These are phyloP conservation scores for Pyralis farinalis DNA, from an alignment of 2,888 invertebrate genomes.

Conservation along the genomic window DNA sequence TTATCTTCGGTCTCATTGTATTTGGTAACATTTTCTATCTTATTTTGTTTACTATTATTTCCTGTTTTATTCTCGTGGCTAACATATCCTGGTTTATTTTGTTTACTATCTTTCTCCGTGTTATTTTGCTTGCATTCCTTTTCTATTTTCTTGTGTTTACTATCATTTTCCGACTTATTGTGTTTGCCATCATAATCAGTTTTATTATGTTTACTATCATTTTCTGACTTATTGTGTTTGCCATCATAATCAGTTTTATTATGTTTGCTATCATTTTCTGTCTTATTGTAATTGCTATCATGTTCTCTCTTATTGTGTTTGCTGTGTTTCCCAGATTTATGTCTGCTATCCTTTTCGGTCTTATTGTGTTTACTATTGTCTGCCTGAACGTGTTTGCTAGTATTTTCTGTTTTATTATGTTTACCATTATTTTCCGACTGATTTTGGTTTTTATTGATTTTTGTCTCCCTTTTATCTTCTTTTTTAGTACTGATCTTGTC, in stretches of 20 bases:
- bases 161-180: slow-evolving; percentile 26
- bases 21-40: slow-evolving; percentile 16
- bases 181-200: slow-evolving; percentile 40
- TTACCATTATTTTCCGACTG: too few species aligned
- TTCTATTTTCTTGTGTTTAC: slow-evolving; percentile 17
- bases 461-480: too few species aligned
- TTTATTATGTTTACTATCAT: slow-evolving; percentile 11
- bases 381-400: too few species aligned
- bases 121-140: slow-evolving; percentile 11
- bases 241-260: slow-evolving; percentile 26
- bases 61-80: slow-evolving; percentile 16
- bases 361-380: not conserved
- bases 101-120: slow-evolving; percentile 40
- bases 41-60: slow-evolving; percentile 13
- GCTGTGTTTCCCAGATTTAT: slow-evolving; percentile 26
- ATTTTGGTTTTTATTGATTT: too few species aligned
- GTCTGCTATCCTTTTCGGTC: slow-evolving; percentile 39
- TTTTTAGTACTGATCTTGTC: too few species aligned
- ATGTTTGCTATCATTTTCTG: slow-evolving; percentile 40
- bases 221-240: slow-evolving; percentile 17
- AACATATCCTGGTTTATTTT: slow-evolving; percentile 26
- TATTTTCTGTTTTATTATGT: too few species aligned
- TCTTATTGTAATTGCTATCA: slow-evolving; percentile 10
- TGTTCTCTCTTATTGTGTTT: slow-evolving; percentile 16
- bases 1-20: slow-evolving; percentile 6